Conservation (phyloP, 2,888 invertebrate genomes). For the Latrodectus hesperus region DNA sequence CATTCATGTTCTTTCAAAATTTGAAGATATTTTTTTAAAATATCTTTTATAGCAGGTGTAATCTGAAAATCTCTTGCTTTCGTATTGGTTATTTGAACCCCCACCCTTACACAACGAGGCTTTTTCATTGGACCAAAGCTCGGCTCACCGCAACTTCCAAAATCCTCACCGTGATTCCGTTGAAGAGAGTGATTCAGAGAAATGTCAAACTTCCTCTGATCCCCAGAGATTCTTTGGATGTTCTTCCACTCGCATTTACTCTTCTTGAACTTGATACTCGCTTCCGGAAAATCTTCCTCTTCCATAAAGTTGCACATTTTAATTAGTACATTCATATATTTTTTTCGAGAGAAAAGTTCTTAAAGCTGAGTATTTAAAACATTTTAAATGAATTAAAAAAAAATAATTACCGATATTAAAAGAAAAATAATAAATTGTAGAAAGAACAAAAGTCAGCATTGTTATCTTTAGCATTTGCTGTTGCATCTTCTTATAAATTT, state of each 20-base stretch:
- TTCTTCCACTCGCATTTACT: not conserved
- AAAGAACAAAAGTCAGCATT: too few relatives aligned
- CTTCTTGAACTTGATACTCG: not conserved
- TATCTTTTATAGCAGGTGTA: conserved; percentile 48
- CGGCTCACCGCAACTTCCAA: conserved; percentile 23
- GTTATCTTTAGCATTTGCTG: too few relatives aligned
- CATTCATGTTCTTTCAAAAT: not conserved
- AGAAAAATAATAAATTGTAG: too few relatives aligned
- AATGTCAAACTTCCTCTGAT: conserved; percentile 31
- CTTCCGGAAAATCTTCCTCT: not conserved
- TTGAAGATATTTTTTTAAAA: not conserved
- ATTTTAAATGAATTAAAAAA: too few relatives aligned
- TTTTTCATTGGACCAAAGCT: conserved; percentile 49
- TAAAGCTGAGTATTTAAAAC: too few relatives aligned
- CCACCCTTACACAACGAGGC: conserved; percentile 42
- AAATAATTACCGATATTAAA: too few relatives aligned
- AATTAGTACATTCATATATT: not conserved
- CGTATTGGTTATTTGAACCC: conserved; percentile 34
- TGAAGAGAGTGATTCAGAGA: conserved; percentile 5
- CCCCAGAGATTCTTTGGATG: not conserved
- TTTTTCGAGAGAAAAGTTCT: not conserved
- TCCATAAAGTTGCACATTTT: not conserved
- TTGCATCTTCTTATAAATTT: too few relatives aligned
- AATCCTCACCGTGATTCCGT: conserved; percentile 48
- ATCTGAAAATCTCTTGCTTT: conserved; percentile 3